Percentiles rank a stretch among this genome's conserved stretches.
Conservation (phyloP, 2,797 vertebrate species). For the Sitta carolinensis region DNA sequence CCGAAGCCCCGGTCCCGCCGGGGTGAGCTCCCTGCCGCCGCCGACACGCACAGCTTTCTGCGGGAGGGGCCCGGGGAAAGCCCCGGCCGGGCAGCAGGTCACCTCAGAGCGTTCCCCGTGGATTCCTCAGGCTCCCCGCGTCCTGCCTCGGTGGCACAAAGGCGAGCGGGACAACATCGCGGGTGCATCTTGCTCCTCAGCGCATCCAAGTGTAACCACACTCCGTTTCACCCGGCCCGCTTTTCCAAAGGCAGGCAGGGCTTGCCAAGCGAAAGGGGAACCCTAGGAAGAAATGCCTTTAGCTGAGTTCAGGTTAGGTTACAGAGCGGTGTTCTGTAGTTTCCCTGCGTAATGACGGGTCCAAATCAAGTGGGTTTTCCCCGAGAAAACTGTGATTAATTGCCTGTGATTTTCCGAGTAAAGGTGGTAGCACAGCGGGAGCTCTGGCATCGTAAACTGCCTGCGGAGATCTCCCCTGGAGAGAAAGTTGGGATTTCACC, state of each 20-base stretch:
- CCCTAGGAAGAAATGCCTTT: background rate
- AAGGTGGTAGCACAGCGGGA: background rate
- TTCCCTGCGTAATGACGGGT: background rate
- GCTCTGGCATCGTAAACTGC: background rate
- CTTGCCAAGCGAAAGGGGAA: background rate
- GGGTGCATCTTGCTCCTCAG: background rate
- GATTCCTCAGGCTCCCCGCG: background rate
- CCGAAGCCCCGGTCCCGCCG: background rate
- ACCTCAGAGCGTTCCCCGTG: background rate
- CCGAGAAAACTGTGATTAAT: background rate
- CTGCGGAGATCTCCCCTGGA: background rate
- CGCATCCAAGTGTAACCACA: rapidly evolving
- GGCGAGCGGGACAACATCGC: background rate
- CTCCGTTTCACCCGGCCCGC: background rate
- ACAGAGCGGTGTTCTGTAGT: background rate
- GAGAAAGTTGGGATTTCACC: background rate
- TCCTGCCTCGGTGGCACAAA: background rate
- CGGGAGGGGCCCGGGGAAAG: background rate
- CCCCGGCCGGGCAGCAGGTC: background rate
- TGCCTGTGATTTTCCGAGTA: background rate
- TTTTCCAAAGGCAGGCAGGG: background rate
- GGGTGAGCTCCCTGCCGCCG: background rate
- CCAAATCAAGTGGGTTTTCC: background rate
- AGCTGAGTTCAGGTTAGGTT: background rate
- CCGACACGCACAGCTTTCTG: background rate